Conservation (phyloP, 2,797 vertebrate genomes). For the Emys orbicularis region DNA sequence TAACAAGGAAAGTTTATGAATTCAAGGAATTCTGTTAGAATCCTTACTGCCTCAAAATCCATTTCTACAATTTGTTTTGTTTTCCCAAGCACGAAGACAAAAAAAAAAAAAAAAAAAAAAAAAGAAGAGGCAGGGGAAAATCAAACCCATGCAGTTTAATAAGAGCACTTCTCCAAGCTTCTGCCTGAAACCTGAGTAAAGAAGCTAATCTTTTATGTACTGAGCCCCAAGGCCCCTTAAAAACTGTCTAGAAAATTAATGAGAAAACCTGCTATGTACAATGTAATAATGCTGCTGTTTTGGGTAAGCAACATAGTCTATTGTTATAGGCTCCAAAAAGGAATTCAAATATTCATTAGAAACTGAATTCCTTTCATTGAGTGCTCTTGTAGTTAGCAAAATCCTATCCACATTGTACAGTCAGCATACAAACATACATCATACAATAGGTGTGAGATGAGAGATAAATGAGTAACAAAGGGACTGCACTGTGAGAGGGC, state of each 20-base stretch:
- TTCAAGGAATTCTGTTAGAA: background rate
- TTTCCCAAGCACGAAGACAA: background rate
- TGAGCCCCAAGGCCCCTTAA: background rate
- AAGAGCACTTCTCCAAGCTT: background rate
- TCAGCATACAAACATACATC: rapidly evolving
- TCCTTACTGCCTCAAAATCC: background rate
- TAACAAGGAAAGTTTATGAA: background rate
- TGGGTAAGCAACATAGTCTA: background rate
- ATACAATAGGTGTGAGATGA: background rate
- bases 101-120: background rate
- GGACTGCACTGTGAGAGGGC: background rate
- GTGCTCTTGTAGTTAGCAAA: background rate
- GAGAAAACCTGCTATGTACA: background rate
- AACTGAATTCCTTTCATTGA: background rate
- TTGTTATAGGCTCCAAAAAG: background rate
- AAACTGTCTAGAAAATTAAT: constrained; percentile 5
- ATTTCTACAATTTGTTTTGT: background rate
- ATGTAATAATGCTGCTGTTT: background rate
- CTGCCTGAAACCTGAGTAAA: background rate
- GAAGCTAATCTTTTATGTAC: background rate
- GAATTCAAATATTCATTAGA: background rate
- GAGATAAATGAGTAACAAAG: background rate
- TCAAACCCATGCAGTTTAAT: rapidly evolving
- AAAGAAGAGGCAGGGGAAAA: background rate
- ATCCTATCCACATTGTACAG: background rate